These are phyloP conservation scores for Pachycephala philippinensis DNA, from an alignment of 2,113 vertebrate genomes.

Conservation along the genomic window DNA sequence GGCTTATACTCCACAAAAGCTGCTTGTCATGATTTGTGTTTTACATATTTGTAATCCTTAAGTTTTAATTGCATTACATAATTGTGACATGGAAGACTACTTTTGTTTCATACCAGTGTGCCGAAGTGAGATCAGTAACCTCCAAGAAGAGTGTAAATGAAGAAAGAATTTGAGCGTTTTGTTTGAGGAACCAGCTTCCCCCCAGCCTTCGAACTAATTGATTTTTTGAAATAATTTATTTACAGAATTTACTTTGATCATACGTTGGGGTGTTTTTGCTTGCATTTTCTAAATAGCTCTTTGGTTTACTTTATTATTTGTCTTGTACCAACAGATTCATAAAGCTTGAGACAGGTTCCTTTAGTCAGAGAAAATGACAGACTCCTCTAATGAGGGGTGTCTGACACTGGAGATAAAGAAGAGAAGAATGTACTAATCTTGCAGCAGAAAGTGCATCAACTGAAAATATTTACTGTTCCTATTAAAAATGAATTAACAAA, in stretches of 20 bases:
- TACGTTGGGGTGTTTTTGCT: neutral
- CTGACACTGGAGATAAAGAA: conserved; percentile 63
- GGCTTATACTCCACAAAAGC: neutral
- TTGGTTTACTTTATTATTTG: conserved; percentile 6
- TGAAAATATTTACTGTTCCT: conserved; percentile 75
- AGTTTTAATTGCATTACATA: neutral
- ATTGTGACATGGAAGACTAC: neutral
- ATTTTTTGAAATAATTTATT: neutral
- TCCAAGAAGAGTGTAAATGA: neutral
- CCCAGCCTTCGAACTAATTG: neutral
- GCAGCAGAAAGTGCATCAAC: conserved; percentile 41
- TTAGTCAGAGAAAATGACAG: neutral
- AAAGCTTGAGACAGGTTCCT: conserved; percentile 22
- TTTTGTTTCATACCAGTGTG: neutral
- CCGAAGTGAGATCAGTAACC: neutral
- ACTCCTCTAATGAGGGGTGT: conserved; percentile 32
- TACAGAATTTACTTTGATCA: neutral
- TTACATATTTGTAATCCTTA: conserved; percentile 12
- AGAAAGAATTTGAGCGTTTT: neutral
- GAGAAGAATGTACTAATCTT: conserved; percentile 36
- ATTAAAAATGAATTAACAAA: conserved; percentile 77
- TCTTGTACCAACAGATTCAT: conserved; percentile 15
- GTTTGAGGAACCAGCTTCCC: neutral
- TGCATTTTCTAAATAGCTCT: neutral
- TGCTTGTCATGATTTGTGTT: neutral